Conservation (phyloP, 2,797 vertebrate species). For the Ciconia nigra region DNA sequence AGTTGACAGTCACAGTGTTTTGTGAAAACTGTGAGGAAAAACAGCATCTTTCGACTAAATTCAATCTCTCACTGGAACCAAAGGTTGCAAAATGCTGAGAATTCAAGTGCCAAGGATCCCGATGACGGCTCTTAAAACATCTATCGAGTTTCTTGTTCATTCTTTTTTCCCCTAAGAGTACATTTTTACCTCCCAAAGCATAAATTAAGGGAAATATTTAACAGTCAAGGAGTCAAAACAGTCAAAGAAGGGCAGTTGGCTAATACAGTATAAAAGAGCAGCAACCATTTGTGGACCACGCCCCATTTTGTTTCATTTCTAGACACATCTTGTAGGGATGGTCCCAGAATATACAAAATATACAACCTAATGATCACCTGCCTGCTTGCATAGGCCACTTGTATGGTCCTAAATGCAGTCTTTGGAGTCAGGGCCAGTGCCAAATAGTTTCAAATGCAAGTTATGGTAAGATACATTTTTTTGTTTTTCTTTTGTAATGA, state of each 20-base stretch:
- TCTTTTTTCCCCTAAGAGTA: constrained; percentile 56
- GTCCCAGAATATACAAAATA: constrained; percentile 82
- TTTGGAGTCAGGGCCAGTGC: constrained; percentile 79
- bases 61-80: constrained; percentile 70
- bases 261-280: constrained; percentile 74
- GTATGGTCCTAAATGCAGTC: constrained; percentile 79
- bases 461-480: constrained; percentile 36
- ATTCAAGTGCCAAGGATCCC: constrained; percentile 75
- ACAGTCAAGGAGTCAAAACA: constrained; percentile 83
- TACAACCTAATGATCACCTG: constrained; percentile 78
- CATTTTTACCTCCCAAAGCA: constrained; percentile 73
- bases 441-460: constrained; percentile 76
- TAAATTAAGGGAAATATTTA: constrained; percentile 75
- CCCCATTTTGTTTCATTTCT: constrained; percentile 70
- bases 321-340: constrained; percentile 74
- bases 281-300: constrained; percentile 73
- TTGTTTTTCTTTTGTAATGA: constrained; percentile 71
- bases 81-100: constrained; percentile 71
- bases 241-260: constrained; percentile 76
- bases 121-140: constrained; percentile 69
- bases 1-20: constrained; percentile 71
- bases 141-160: constrained; percentile 50
- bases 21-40: constrained; percentile 69
- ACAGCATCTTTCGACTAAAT: constrained; percentile 64
- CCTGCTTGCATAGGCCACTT: constrained; percentile 76